These are phyloP conservation scores for Neodiprion fabricii DNA, from an alignment of 1,140 invertebrate genomes.

Conservation along the genomic window DNA sequence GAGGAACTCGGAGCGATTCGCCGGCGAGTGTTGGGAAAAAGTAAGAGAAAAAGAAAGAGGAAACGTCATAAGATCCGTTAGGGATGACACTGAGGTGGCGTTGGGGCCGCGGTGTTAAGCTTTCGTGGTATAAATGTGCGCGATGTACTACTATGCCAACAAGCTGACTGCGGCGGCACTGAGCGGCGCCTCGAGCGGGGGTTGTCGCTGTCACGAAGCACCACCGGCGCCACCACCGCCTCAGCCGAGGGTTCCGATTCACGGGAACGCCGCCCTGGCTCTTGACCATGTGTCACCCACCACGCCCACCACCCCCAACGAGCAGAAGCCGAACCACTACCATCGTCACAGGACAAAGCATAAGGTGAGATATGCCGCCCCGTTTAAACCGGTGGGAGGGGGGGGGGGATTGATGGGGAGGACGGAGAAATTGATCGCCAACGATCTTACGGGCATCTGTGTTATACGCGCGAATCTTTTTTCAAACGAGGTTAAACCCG, in stretches of 20 bases:
- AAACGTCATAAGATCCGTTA: conserved; percentile 51
- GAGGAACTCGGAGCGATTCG: too few relatives aligned
- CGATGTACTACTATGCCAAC: conserved; percentile 62
- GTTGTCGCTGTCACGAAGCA: conserved; percentile 52
- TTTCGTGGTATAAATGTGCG: conserved; percentile 60
- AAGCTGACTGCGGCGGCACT: conserved; percentile 62
- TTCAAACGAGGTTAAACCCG: too few relatives aligned
- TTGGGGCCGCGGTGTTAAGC: conserved; percentile 57
- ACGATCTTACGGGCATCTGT: too few relatives aligned
- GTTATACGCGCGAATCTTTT: conserved; percentile 30
- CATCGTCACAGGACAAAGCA: conserved; percentile 54
- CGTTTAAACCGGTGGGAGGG: not conserved
- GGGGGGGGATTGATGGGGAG: not conserved
- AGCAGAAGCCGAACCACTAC: conserved; percentile 43
- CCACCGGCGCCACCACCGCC: conserved; percentile 34
- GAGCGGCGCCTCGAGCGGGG: conserved; percentile 46
- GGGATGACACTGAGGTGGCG: conserved; percentile 61
- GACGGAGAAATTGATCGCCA: too few relatives aligned
- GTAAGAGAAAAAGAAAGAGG: not conserved
- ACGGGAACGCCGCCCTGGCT: conserved; percentile 25
- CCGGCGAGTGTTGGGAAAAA: not conserved
- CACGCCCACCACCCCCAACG: conserved; percentile 36
- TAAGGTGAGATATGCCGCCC: conserved; percentile 36
- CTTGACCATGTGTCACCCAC: conserved; percentile 30
- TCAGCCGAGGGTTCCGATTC: conserved; percentile 12